Percentiles rank a stretch among this genome's conserved stretches.
Conservation (phyloP, 2,888 invertebrate genomes). For the Melanostoma mellinum region DNA sequence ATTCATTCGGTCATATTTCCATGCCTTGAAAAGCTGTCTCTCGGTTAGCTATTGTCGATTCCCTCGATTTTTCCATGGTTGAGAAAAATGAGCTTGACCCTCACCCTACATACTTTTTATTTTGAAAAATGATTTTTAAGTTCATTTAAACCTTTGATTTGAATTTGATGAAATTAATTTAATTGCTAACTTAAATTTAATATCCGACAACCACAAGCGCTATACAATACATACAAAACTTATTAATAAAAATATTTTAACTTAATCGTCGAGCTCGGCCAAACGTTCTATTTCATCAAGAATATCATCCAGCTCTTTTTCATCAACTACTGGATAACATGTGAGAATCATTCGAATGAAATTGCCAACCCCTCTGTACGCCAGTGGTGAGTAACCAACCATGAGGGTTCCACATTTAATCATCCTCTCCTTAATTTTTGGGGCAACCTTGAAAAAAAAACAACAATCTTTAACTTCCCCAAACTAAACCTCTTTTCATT, state of each 20-base stretch:
- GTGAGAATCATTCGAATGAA: slow-evolving; percentile 90
- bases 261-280: slow-evolving; percentile 81
- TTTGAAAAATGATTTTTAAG: neutral
- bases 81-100: too few relatives aligned
- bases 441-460: slow-evolving; percentile 83
- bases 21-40: too few relatives aligned
- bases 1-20: too few relatives aligned
- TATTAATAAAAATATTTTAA: slow-evolving; percentile 8
- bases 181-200: slow-evolving; percentile 29
- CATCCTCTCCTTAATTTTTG: slow-evolving; percentile 88
- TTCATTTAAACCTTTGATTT: neutral
- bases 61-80: too few relatives aligned
- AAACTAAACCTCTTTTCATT: slow-evolving; percentile 26
- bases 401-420: slow-evolving; percentile 86
- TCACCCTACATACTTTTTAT: too few relatives aligned
- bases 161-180: neutral
- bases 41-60: too few relatives aligned
- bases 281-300: slow-evolving; percentile 86
- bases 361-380: slow-evolving; percentile 85
- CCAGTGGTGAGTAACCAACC: slow-evolving; percentile 90
- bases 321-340: slow-evolving; percentile 86
- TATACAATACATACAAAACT: slow-evolving; percentile 4
- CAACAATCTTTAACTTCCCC: neutral
- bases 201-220: slow-evolving; percentile 46
- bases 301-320: slow-evolving; percentile 85